Conservation (phyloP, 35 echinoderm and acorn worm genomes). For the Anneissia japonica region DNA sequence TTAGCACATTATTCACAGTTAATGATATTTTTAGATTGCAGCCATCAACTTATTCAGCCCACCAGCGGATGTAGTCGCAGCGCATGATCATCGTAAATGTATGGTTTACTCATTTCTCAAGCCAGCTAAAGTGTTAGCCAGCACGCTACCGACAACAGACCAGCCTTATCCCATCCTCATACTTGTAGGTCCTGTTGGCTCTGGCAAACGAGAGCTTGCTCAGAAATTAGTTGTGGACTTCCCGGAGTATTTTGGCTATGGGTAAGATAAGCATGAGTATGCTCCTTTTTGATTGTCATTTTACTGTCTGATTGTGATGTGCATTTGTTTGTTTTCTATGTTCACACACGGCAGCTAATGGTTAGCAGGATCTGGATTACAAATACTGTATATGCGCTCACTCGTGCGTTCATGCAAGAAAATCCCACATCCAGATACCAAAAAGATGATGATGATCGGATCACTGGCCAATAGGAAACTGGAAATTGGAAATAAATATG, state of each 20-base stretch:
- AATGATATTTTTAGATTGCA: no score
- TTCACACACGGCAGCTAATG: no score
- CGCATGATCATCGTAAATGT: conserved; percentile 67
- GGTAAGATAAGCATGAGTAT: conserved; percentile 39
- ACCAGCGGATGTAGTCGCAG: conserved; percentile 75
- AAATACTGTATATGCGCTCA: no score
- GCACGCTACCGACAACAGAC: conserved; percentile 80
- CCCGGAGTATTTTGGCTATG: conserved; percentile 80
- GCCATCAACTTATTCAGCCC: conserved; percentile 80
- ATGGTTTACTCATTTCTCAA: conserved; percentile 66
- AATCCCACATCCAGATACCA: no score
- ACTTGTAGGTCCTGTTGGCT: conserved; percentile 64
- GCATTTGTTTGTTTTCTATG: no score
- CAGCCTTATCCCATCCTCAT: conserved; percentile 89
- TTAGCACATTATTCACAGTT: no score
- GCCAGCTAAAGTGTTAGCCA: conserved; percentile 57
- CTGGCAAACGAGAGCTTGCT: conserved; percentile 66
- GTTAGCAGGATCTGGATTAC: no score
- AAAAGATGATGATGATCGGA: no score
- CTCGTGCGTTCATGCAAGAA: no score
- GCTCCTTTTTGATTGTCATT: not conserved
- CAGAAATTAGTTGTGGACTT: conserved; percentile 79
- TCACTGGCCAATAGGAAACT: no score
- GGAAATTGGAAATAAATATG: no score
- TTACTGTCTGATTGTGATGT: not conserved